Base-by-base conservation (phyloP, 2,113 vertebrate genomes). In the Chloropsis hardwickii region DNA sequence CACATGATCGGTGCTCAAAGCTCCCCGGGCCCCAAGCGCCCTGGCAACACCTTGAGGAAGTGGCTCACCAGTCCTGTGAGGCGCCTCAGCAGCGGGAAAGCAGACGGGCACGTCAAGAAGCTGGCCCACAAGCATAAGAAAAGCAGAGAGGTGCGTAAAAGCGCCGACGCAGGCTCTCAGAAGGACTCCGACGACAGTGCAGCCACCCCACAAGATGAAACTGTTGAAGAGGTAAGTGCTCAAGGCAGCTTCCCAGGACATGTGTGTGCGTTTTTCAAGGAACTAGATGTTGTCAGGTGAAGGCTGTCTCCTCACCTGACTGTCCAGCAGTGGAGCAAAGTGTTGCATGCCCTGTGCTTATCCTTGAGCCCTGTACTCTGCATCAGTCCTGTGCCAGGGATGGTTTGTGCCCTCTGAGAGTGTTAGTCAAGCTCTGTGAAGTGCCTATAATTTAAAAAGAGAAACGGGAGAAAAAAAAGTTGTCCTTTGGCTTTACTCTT, bases 61-160 rank as follows among this genome's bases (percentile, higher is more conserved):
- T 99, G 99, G 99, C 98, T 99, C 29, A 99, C 99, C 51, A 99
- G 99, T 94, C 99, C 99, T 0, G 99, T 99, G 96, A 98, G 99
- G 64, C 98, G 99, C 51, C 98, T 99, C 1, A 99, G 99, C 98
- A 99, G 99, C 31, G 99, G 99, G 47, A 99, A 99, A 91, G 99
- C 99, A 0, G 99, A 99, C 0, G 99, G 99, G 45, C 99, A 99
- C 1, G 99, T 99, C 56, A 99, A 99, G 97, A 99, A 99, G 78
- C 97, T 99, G 60, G 99, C 99, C 3, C 99, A 99, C 98, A 99
- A 99, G 93, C 99, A 99, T 96, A 99, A 99, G 98, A 99, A 99
- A 97, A 99, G 98, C 88, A 97, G 99, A 15, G 99, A 99, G 29
- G 98, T 99, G 57, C 99, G 99, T 56, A 99, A 99, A 97, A 99